phyloP scores from a whole-genome alignment of 2,888 invertebrate genomes.

The Cylloceria caligata region DNA sequence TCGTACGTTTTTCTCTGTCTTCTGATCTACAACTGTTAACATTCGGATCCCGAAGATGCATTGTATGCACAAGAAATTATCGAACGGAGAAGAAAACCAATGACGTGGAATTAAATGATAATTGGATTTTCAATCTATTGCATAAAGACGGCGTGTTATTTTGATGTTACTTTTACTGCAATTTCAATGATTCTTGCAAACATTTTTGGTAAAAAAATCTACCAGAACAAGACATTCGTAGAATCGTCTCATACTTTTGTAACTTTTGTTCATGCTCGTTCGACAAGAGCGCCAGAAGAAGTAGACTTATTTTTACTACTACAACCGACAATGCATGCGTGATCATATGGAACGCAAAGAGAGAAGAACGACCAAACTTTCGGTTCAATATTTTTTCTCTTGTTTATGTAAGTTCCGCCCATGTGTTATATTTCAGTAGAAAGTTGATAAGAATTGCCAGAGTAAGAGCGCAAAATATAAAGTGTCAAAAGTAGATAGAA shows the following conservation, averaged over 20 bases:
- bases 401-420: constrained; percentile 1
- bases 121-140: neutral
- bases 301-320: neutral
- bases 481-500: constrained; percentile 12
- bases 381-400: constrained; percentile 18
- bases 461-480: neutral
- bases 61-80: neutral
- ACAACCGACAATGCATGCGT: neutral
- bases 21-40: neutral
- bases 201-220: neutral
- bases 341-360: constrained; percentile 16
- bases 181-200: neutral
- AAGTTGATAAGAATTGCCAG: neutral
- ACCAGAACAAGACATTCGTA: neutral
- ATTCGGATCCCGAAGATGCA: neutral
- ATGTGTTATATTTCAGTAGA: neutral
- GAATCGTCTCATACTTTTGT: neutral
- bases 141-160: neutral
- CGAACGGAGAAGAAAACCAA: neutral
- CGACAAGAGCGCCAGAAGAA: neutral
- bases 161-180: neutral
- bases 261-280: neutral
- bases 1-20: neutral
- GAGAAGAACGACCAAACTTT: constrained; percentile 14
- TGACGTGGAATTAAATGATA: neutral